Evolutionary conservation across 2,888 invertebrate genomes (phyloP).

Genomic region (Priocnemis perturbator): DNA sequence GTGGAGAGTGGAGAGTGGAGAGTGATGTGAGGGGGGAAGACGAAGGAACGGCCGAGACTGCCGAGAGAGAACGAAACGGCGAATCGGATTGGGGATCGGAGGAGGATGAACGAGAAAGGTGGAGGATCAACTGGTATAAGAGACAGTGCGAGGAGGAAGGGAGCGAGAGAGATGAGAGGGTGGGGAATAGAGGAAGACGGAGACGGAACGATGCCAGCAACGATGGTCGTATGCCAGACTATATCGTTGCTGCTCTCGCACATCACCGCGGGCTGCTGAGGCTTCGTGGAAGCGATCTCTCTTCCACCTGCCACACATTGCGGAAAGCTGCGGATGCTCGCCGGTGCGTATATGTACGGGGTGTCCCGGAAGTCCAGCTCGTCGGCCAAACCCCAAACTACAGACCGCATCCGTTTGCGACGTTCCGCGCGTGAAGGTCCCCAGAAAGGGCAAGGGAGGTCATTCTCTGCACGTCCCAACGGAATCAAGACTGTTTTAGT

Average conservation of each 20-base stretch:
- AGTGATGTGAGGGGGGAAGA: neutral
- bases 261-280: slow-evolving; percentile 58
- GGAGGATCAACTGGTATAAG: slow-evolving; percentile 5
- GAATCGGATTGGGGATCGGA: neutral
- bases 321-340: slow-evolving; percentile 39
- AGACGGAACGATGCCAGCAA: too few species aligned
- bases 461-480: too few species aligned
- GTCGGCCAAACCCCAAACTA: slow-evolving; percentile 30
- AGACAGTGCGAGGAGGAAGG: slow-evolving; percentile 11
- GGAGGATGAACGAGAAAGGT: slow-evolving; percentile 3
- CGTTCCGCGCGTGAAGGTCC: too few species aligned
- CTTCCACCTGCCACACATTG: slow-evolving; percentile 61
- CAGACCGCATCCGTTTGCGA: neutral
- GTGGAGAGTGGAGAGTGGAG: too few species aligned
- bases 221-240: neutral
- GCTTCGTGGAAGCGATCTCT: slow-evolving; percentile 68
- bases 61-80: slow-evolving; percentile 5
- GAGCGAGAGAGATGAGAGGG: slow-evolving; percentile 10
- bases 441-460: too few species aligned
- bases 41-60: neutral
- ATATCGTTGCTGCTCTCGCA: slow-evolving; percentile 32
- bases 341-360: slow-evolving; percentile 44
- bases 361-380: slow-evolving; percentile 56
- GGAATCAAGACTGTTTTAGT: too few species aligned
- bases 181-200: slow-evolving; percentile 31